phyloP scores from a whole-genome alignment of 2,797 vertebrate species.

The Allobates femoralis region DNA sequence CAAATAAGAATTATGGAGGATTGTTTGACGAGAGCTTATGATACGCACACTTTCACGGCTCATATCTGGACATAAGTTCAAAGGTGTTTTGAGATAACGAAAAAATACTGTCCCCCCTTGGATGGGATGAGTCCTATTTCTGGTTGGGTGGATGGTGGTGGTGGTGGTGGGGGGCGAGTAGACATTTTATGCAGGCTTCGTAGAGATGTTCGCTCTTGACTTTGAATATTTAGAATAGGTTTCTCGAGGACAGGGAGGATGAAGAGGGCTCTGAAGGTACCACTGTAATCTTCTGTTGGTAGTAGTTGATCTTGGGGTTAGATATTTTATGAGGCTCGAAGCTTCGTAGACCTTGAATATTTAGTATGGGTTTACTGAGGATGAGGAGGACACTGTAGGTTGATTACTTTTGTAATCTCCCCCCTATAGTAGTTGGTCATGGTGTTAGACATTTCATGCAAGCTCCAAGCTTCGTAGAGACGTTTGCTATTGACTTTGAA shows the following conservation, averaged over 20 bases:
- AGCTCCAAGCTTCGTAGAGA: no score
- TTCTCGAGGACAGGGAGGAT: neutral
- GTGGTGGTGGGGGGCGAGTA: no score
- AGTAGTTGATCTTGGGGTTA: neutral
- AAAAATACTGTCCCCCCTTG: constrained; percentile 72
- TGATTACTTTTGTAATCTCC: no score
- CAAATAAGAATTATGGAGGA: constrained; percentile 83
- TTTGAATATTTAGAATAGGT: neutral
- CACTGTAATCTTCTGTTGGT: neutral
- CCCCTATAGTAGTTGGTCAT: no score
- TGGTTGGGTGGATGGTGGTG: no score
- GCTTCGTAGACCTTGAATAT: no score
- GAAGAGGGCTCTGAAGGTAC: neutral
- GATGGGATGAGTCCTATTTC: constrained; percentile 68
- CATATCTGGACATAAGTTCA: constrained; percentile 75
- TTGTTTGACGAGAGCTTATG: constrained; percentile 84
- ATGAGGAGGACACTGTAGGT: no score
- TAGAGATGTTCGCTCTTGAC: constrained; percentile 2
- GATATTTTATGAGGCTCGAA: no score
- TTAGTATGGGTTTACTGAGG: no score
- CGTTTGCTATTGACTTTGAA: no score
- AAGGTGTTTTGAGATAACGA: constrained; percentile 80
- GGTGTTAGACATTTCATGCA: no score
- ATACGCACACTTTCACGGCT: constrained; percentile 75
- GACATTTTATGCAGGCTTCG: no score